A percentile compares a stretch with the other conserved stretches of the same genome.
Conservation (phyloP, 2,888 invertebrate genomes). For the Aspidiotus rigidus region DNA sequence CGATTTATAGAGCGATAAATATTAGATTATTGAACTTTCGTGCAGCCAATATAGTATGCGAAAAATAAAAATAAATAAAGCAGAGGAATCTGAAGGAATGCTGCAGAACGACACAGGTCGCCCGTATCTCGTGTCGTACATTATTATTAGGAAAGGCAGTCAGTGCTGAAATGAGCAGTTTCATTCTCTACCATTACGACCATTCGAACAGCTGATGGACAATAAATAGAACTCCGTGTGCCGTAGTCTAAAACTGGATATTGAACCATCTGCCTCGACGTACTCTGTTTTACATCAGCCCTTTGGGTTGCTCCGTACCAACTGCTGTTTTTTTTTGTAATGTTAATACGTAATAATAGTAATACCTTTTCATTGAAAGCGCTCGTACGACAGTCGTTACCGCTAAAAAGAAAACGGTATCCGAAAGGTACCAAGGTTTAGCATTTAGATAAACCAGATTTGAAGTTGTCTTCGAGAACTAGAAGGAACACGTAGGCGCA, state of each 20-base stretch:
- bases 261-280: constrained; percentile 28
- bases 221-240: constrained; percentile 29
- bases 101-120: too few species aligned
- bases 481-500: not conserved
- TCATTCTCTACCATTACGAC: constrained; percentile 11
- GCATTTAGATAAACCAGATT: too few species aligned
- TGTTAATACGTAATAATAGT: not conserved
- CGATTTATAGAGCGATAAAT: too few species aligned
- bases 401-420: not conserved
- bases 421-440: too few species aligned
- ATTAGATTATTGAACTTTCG: too few species aligned
- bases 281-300: constrained; percentile 26
- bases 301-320: constrained; percentile 19
- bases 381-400: not conserved
- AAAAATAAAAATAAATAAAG: too few species aligned
- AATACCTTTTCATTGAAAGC: too few species aligned
- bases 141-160: too few species aligned
- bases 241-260: constrained; percentile 32
- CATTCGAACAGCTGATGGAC: constrained; percentile 27
- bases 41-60: too few species aligned
- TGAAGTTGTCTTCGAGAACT: too few species aligned
- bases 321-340: constrained; percentile 18
- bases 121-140: too few species aligned
- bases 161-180: constrained; percentile 8
- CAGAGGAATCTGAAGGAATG: too few species aligned